A percentile compares a stretch with the other conserved stretches of the same genome.
phyloP scores from a whole-genome alignment of 2,888 invertebrate genomes.

The Heliconius erato region DNA sequence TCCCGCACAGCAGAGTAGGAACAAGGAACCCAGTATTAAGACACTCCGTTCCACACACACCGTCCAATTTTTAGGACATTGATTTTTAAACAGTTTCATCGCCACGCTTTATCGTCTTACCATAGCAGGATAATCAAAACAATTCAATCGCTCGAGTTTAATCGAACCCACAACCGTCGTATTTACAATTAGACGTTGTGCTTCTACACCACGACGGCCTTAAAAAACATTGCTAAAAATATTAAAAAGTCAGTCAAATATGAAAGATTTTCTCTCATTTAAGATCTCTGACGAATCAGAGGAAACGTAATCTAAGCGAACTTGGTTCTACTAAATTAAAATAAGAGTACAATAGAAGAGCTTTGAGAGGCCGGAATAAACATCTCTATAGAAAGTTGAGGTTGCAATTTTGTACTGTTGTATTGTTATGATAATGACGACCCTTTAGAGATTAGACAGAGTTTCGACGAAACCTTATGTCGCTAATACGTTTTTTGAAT shows the following conservation, averaged over 20 bases:
- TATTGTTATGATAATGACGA: constrained; percentile 29
- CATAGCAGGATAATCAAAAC: no score
- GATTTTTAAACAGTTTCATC: no score
- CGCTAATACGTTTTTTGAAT: not conserved
- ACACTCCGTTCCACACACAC: no score
- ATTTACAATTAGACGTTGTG: not conserved
- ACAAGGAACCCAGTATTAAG: no score
- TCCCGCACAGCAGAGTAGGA: no score
- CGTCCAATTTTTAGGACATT: no score
- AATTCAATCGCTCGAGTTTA: not conserved
- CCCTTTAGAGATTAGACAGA: not conserved
- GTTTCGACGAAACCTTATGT: not conserved
- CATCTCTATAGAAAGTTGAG: constrained; percentile 20
- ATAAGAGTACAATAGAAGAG: constrained; percentile 22
- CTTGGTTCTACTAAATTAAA: constrained; percentile 36
- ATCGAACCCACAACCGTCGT: not conserved
- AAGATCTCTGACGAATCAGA: constrained; percentile 28
- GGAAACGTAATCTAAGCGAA: constrained; percentile 30
- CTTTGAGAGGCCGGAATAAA: constrained; percentile 26
- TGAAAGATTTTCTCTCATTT: constrained; percentile 10
- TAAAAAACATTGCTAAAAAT: not conserved
- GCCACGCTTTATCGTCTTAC: no score
- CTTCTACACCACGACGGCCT: no score
- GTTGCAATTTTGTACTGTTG: constrained; percentile 23
- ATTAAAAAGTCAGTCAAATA: not conserved